These are phyloP conservation scores for Acridotheres tristis DNA, from an alignment of 2,797 vertebrate species.

Conservation along the genomic window DNA sequence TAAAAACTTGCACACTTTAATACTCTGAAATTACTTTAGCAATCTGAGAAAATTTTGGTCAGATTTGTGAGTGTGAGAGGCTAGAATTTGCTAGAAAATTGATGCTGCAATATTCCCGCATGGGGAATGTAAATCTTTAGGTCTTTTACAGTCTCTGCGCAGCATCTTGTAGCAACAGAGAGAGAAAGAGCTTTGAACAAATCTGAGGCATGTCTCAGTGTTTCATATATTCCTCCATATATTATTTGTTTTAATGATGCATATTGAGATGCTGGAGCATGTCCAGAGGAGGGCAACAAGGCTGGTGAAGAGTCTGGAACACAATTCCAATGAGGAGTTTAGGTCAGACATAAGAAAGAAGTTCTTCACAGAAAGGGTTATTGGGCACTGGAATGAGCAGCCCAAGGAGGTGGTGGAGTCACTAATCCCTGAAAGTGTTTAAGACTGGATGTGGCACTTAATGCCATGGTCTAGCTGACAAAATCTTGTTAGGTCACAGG, in stretches of 20 bases:
- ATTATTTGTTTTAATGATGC: background rate
- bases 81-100: background rate
- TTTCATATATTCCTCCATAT: background rate
- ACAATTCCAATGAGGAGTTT: background rate
- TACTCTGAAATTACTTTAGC: background rate
- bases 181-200: background rate
- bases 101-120: background rate
- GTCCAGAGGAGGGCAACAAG: background rate
- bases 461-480: background rate
- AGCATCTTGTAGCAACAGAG: background rate
- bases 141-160: background rate
- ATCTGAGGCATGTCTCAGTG: background rate
- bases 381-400: background rate
- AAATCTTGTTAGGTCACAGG: background rate
- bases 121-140: background rate
- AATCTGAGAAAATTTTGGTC: background rate
- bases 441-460: too few relatives aligned
- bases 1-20: background rate
- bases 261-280: accelerated
- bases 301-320: background rate
- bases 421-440: background rate
- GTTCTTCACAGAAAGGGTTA: too few relatives aligned
- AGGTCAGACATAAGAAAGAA: background rate
- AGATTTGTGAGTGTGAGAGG: background rate
- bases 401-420: background rate